phyloP scores from a whole-genome alignment of 1,140 invertebrate species.

The Lepidurus couesii region DNA sequence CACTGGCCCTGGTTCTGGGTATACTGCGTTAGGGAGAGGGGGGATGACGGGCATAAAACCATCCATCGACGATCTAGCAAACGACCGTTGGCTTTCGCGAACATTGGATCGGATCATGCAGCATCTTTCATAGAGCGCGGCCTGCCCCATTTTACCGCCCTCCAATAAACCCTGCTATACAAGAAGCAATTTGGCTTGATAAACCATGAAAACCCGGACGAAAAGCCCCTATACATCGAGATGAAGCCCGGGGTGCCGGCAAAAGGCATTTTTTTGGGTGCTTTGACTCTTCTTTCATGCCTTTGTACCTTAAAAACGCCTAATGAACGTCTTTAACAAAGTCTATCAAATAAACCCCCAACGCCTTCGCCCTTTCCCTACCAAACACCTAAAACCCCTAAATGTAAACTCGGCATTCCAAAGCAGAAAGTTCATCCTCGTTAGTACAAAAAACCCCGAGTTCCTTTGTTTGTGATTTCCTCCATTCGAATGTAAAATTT shows the following conservation, averaged over 20 bases:
- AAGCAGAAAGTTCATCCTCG: background rate
- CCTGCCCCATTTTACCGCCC: too few species aligned
- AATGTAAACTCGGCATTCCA: background rate
- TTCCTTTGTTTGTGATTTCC: background rate
- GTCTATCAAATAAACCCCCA: background rate
- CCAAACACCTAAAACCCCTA: background rate
- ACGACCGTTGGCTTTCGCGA: background rate
- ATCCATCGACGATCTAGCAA: background rate
- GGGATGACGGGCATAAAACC: too few species aligned
- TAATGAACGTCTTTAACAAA: constrained; percentile 16
- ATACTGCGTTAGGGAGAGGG: too few species aligned
- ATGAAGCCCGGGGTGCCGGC: background rate
- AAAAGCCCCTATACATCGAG: background rate
- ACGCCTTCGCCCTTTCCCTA: background rate
- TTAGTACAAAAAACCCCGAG: background rate
- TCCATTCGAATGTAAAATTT: background rate
- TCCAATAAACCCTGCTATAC: too few species aligned
- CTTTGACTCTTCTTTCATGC: constrained; percentile 4
- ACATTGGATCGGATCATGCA: too few species aligned
- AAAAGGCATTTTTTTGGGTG: background rate
- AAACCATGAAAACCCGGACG: background rate
- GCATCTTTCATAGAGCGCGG: too few species aligned
- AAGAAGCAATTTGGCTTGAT: background rate
- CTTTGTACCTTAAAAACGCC: background rate
- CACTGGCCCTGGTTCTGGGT: background rate